Evolutionary conservation across 2,797 vertebrate species (phyloP).

Genomic region (Gallinago solitaria): DNA sequence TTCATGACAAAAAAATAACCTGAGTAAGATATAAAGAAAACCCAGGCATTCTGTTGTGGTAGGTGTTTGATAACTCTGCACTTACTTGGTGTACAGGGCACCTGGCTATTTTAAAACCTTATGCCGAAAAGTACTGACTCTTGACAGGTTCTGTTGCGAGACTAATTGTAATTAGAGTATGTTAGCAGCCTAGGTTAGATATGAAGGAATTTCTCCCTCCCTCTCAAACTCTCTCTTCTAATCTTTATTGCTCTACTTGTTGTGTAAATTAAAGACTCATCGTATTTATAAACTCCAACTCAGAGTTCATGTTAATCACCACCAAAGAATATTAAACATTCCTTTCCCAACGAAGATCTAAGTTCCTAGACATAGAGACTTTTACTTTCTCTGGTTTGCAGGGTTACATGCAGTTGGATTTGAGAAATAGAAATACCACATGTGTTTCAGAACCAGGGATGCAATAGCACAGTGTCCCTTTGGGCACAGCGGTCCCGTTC

Average conservation of each 20-base stretch:
- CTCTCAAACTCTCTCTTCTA: conserved; percentile 11
- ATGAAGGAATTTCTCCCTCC: not conserved
- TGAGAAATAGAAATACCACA: not conserved
- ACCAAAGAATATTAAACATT: not conserved
- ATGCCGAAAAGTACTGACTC: not conserved
- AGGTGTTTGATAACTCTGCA: not conserved
- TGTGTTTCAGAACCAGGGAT: not conserved
- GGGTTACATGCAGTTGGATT: not conserved
- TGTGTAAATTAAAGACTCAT: conserved; percentile 36
- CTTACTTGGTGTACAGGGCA: not conserved
- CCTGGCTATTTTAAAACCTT: not conserved
- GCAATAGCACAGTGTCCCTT: not conserved
- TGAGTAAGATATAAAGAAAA: not conserved
- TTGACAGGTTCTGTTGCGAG: not conserved
- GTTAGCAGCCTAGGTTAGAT: not conserved
- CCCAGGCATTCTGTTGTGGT: not conserved
- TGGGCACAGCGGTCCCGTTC: not conserved
- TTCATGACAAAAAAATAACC: conserved; percentile 21
- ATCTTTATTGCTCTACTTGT: conserved; percentile 9
- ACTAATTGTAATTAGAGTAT: not conserved
- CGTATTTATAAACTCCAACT: not conserved
- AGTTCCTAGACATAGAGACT: not conserved
- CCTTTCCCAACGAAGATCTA: not conserved
- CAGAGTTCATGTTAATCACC: not conserved
- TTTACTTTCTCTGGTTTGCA: not conserved